Conservation (phyloP, 1,140 invertebrate genomes). For the Bombyx mori region DNA sequence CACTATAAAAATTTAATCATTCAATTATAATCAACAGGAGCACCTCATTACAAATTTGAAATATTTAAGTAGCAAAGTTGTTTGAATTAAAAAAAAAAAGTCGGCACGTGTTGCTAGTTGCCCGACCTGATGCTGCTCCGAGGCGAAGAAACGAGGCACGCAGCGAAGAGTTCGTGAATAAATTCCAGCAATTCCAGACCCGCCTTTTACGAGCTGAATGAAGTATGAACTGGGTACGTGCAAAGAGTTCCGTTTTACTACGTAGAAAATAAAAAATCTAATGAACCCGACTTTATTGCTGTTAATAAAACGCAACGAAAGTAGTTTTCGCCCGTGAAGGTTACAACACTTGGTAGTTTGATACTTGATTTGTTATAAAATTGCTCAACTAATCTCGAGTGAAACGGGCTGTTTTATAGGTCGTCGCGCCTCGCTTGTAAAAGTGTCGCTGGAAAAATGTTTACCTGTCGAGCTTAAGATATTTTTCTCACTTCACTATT, state of each 20-base stretch:
- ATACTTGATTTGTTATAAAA: constrained; percentile 16
- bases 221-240: constrained; percentile 31
- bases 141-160: neutral
- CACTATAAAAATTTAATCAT: too few relatives aligned
- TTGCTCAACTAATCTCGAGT: constrained; percentile 6
- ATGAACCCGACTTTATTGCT: constrained; percentile 28
- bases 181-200: constrained; percentile 25
- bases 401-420: constrained; percentile 3
- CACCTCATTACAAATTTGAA: too few relatives aligned
- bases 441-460: neutral
- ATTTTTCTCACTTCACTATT: too few relatives aligned
- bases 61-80: too few relatives aligned
- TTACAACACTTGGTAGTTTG: constrained; percentile 15
- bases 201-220: constrained; percentile 28
- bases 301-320: constrained; percentile 32
- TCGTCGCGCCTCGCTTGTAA: neutral
- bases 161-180: constrained; percentile 20
- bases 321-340: constrained; percentile 16
- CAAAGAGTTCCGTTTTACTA: constrained; percentile 23
- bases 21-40: too few relatives aligned
- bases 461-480: too few relatives aligned
- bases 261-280: constrained; percentile 34
- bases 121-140: too few relatives aligned
- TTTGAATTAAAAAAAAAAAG: too few relatives aligned
- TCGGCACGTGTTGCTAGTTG: too few relatives aligned